Conservation (phyloP, 2,797 vertebrate genomes). For the Poecilia gillii region DNA sequence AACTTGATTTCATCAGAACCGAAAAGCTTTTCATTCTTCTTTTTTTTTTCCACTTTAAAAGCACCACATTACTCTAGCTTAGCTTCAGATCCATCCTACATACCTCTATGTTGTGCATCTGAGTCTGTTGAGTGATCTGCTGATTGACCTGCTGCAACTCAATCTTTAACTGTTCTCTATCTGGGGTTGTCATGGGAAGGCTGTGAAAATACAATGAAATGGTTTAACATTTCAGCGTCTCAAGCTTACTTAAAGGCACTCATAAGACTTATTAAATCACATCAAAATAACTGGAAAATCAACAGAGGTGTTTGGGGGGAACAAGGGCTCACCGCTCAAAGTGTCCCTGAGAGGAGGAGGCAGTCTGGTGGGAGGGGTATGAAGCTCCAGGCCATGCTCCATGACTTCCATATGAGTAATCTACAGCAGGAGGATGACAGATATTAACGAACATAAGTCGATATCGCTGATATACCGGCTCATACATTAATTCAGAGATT, state of each 20-base stretch:
- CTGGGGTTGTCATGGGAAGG: conserved; percentile 79
- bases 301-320: not conserved
- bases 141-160: conserved; percentile 96
- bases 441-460: too few relatives aligned
- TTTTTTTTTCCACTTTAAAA: not conserved
- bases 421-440: conserved; percentile 61
- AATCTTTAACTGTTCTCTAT: conserved; percentile 95
- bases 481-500: too few relatives aligned
- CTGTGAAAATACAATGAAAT: conserved; percentile 43
- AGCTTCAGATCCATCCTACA: conserved; percentile 18
- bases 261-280: not conserved
- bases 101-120: conserved; percentile 93
- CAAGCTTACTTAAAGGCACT: not conserved
- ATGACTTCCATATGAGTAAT: conserved; percentile 92
- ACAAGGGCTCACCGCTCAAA: conserved; percentile 87
- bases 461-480: too few relatives aligned
- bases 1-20: not conserved
- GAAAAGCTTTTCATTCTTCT: not conserved
- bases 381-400: conserved; percentile 88
- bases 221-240: not conserved
- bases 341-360: conserved; percentile 93
- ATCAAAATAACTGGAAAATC: not conserved
- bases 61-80: not conserved
- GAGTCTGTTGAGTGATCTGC: conserved; percentile 96
- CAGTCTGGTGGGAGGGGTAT: conserved; percentile 89